phyloP scores from a whole-genome alignment of 1,140 invertebrate genomes.

The Scaptomyza pallida region DNA sequence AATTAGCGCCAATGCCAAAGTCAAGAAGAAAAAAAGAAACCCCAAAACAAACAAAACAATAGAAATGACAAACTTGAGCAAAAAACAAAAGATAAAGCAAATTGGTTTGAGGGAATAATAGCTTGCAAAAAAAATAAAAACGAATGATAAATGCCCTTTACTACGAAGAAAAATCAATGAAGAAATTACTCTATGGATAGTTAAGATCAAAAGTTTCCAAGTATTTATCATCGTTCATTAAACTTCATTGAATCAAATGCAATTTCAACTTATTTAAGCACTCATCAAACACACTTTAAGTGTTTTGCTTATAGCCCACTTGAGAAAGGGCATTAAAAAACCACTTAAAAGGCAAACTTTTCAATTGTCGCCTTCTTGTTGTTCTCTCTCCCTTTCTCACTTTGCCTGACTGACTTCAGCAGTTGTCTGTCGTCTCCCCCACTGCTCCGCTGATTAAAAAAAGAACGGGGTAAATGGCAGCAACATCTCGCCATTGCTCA shows the following conservation, averaged over 20 bases:
- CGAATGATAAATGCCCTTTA: slow-evolving; percentile 21
- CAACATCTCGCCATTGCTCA: too few species aligned
- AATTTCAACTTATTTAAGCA: background rate
- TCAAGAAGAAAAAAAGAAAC: slow-evolving; percentile 16
- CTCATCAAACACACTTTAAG: background rate
- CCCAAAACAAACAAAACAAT: slow-evolving; percentile 3
- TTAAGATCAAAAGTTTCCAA: background rate
- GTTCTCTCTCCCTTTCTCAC: background rate
- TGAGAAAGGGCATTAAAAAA: slow-evolving; percentile 15
- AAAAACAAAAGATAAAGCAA: slow-evolving; percentile 14
- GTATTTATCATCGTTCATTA: too few species aligned
- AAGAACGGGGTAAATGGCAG: too few species aligned
- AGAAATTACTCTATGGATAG: too few species aligned
- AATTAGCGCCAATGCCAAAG: slow-evolving; percentile 53
- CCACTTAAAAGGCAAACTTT: slow-evolving; percentile 28
- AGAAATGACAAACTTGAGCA: background rate
- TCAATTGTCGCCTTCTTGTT: slow-evolving; percentile 6
- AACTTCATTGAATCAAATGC: background rate
- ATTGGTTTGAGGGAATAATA: background rate
- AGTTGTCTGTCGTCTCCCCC: background rate
- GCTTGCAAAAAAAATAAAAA: slow-evolving; percentile 2
- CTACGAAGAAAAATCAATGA: too few species aligned
- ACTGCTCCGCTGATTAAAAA: background rate
- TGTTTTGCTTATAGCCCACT: background rate
- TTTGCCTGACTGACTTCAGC: slow-evolving; percentile 16